Evolutionary conservation across 1,140 invertebrate genomes (phyloP).

Genomic region (Bombus breviceps): DNA sequence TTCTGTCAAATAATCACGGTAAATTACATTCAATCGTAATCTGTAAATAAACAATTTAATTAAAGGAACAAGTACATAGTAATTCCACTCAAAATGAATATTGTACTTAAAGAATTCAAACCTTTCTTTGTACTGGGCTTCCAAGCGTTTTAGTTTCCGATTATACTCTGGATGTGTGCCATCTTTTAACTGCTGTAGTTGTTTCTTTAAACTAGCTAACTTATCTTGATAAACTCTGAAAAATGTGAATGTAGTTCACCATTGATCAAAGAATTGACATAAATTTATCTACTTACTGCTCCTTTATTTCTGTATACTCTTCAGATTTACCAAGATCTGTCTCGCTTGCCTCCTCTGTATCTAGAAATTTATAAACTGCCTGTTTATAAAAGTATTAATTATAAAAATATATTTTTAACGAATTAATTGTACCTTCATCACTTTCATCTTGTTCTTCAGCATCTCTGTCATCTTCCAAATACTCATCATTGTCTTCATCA

Average conservation of each 20-base stretch:
- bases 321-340: conserved; percentile 93
- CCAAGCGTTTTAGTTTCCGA: conserved; percentile 91
- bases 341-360: conserved; percentile 95
- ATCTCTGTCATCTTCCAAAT: conserved; percentile 78
- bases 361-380: conserved; percentile 83
- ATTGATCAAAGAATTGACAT: not conserved
- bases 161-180: conserved; percentile 94
- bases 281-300: conserved; percentile 88
- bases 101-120: conserved; percentile 44
- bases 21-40: conserved; percentile 91
- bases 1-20: conserved; percentile 92
- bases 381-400: not conserved
- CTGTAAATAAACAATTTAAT: conserved; percentile 72
- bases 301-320: conserved; percentile 93
- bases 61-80: not conserved
- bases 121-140: conserved; percentile 91
- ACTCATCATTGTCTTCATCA: conserved; percentile 82
- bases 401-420: not conserved
- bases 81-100: not conserved
- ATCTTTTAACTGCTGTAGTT: conserved; percentile 93
- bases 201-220: conserved; percentile 93
- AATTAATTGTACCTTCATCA: conserved; percentile 80
- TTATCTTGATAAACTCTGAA: conserved; percentile 97
- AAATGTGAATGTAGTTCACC: conserved; percentile 49
- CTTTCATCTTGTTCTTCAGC: conserved; percentile 81